phyloP scores from a whole-genome alignment of 2,113 vertebrate species.

The Neotragus moschatus region DNA sequence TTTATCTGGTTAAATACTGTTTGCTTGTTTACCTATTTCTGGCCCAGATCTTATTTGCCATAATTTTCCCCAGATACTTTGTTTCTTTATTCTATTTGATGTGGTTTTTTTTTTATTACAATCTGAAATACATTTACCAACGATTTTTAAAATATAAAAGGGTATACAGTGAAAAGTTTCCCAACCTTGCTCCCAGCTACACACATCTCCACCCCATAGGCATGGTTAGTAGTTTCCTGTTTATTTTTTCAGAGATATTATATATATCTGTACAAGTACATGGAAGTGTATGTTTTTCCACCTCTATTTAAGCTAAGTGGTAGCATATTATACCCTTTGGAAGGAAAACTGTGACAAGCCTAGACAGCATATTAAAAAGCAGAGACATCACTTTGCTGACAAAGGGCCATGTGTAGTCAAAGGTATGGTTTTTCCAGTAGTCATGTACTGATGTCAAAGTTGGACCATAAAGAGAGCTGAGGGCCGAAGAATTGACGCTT shows the following conservation, averaged over 20 bases:
- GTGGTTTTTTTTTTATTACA: neutral
- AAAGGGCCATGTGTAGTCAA: neutral
- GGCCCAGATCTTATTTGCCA: neutral
- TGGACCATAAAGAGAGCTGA: neutral
- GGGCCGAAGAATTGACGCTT: neutral
- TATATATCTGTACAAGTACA: neutral
- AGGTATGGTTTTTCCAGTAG: neutral
- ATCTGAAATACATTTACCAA: conserved; percentile 4
- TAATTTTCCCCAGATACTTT: conserved; percentile 13
- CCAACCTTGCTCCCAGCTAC: neutral
- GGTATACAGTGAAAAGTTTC: neutral
- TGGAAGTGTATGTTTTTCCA: neutral
- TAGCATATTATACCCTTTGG: neutral
- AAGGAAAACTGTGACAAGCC: neutral
- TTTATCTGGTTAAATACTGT: neutral
- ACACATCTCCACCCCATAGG: neutral
- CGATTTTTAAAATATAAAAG: neutral
- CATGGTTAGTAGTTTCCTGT: neutral
- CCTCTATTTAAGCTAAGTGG: neutral
- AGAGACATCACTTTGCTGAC: neutral
- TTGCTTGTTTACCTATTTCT: neutral
- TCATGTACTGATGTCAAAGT: neutral
- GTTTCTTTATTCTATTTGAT: neutral
- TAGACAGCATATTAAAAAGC: neutral
- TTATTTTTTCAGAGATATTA: neutral